Percentiles rank a stretch among this genome's conserved stretches.
Evolutionary conservation across 2,888 invertebrate species (phyloP).

Genomic region (Stomorhina lunata): DNA sequence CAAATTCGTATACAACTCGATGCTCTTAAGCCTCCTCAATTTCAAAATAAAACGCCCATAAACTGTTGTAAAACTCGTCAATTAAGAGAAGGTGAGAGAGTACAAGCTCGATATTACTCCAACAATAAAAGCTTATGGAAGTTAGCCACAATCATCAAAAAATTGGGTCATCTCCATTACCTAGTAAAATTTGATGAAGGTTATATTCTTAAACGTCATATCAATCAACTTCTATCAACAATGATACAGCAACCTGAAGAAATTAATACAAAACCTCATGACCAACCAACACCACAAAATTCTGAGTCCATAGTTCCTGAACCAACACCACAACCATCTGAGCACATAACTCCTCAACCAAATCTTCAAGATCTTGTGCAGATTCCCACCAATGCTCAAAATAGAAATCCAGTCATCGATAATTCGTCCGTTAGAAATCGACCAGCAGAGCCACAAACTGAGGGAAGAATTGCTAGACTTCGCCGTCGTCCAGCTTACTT

Average conservation of each 20-base stretch:
- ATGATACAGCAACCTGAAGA: neutral
- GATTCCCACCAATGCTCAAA: neutral
- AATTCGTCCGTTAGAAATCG: no score
- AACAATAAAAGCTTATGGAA: neutral
- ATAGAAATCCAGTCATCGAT: no score
- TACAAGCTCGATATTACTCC: neutral
- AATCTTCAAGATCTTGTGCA: neutral
- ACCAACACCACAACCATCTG: neutral
- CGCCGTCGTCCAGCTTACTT: constrained; percentile 12
- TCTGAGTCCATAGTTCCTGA: neutral
- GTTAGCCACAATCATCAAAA: constrained; percentile 12
- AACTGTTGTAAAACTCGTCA: constrained; percentile 5
- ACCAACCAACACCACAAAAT: neutral
- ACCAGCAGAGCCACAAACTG: neutral
- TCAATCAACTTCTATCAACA: constrained; percentile 17
- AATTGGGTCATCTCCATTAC: constrained; percentile 11
- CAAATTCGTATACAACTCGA: constrained; percentile 41
- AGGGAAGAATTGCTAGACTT: neutral
- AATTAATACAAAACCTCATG: no score
- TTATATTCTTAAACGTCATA: constrained; percentile 21
- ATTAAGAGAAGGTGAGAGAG: constrained; percentile 40
- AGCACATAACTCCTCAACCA: neutral
- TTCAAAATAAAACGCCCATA: neutral
- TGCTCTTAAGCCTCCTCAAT: neutral
- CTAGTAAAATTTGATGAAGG: constrained; percentile 27